Percentiles rank a stretch among this genome's conserved stretches.
Evolutionary conservation across 1,140 invertebrate genomes (phyloP).

Genomic region (Magallana ariakensis): DNA sequence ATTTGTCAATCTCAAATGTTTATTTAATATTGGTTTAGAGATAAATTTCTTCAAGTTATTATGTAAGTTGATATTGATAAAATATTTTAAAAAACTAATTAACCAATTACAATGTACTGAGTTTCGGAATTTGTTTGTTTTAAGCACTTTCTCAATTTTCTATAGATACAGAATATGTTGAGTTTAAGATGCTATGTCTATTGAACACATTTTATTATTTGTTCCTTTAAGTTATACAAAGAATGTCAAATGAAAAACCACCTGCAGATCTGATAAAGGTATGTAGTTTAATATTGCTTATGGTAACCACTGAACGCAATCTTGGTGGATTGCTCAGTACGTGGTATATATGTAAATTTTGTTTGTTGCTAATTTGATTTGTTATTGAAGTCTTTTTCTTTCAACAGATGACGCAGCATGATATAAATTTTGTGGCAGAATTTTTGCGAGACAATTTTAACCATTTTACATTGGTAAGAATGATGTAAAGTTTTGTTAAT

Average conservation of each 20-base stretch:
- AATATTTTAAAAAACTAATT: too few species aligned
- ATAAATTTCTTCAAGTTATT: too few species aligned
- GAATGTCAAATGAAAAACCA: constrained; percentile 90
- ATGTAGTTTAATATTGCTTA: background rate
- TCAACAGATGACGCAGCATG: constrained; percentile 87
- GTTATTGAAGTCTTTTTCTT: background rate
- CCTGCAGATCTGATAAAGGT: constrained; percentile 90
- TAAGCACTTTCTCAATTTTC: too few species aligned
- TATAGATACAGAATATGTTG: too few species aligned
- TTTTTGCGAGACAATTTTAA: constrained; percentile 91
- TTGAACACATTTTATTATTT: background rate
- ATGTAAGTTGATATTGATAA: too few species aligned
- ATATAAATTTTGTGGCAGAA: constrained; percentile 92
- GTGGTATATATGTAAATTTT: too few species aligned
- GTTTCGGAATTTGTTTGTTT: too few species aligned
- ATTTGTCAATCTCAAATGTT: too few species aligned
- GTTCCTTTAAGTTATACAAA: constrained; percentile 84
- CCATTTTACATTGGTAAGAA: constrained; percentile 77
- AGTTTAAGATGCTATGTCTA: background rate
- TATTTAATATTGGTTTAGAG: too few species aligned
- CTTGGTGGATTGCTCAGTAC: too few species aligned
- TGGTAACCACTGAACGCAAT: too few species aligned
- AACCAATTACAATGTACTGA: too few species aligned
- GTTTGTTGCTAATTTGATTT: background rate
- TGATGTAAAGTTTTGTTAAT: background rate